Percentiles rank a stretch among this genome's conserved stretches.
Conservation (phyloP, 2,888 invertebrate genomes). For the Phytoseiulus persimilis region DNA sequence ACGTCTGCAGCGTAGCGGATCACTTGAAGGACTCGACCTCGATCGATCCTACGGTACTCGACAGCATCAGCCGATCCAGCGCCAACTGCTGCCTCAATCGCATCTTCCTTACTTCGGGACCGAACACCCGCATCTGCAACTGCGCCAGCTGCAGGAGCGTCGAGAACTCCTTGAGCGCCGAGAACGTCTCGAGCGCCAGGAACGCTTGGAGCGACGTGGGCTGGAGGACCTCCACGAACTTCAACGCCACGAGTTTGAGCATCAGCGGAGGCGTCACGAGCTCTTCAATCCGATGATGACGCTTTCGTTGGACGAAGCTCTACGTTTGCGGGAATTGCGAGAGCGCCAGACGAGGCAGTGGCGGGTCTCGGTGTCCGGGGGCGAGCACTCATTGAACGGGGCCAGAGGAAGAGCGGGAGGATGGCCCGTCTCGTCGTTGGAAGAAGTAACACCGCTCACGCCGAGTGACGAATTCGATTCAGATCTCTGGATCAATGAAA, state of each 20-base stretch:
- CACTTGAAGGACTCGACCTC: constrained; percentile 35
- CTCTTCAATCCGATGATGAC: constrained; percentile 36
- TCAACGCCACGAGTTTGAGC: background rate
- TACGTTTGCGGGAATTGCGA: background rate
- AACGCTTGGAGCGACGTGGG: background rate
- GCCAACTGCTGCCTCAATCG: background rate
- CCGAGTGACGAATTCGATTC: background rate
- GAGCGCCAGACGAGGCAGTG: background rate
- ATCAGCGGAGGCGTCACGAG: background rate
- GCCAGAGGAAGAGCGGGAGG: background rate
- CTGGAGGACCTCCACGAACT: background rate
- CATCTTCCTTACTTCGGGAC: background rate
- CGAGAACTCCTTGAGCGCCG: background rate
- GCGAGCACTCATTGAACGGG: background rate
- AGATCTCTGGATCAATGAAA: background rate
- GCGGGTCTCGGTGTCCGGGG: constrained; percentile 28
- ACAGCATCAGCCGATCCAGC: background rate
- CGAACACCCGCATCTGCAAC: too few species aligned
- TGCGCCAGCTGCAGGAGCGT: constrained; percentile 15
- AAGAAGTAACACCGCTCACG: background rate
- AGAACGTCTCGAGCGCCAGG: constrained; percentile 13
- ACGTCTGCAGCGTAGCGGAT: constrained; percentile 9
- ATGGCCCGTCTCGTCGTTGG: constrained; percentile 11
- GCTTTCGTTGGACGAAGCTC: constrained; percentile 12
- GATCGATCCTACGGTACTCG: background rate